These are phyloP conservation scores for Lasioglossum villosulum DNA, from an alignment of 2,888 invertebrate species.

Conservation along the genomic window DNA sequence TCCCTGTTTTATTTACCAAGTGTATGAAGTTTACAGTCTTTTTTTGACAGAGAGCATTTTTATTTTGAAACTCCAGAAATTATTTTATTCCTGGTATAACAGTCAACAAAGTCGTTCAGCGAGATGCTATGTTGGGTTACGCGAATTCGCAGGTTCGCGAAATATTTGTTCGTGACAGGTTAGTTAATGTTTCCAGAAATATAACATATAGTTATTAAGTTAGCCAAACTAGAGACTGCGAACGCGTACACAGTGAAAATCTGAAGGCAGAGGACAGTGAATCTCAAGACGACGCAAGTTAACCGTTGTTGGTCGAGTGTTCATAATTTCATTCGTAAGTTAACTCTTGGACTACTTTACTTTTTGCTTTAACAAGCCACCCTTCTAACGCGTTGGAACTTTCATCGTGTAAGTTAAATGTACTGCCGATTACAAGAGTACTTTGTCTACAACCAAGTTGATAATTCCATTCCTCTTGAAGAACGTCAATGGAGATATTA, in stretches of 20 bases:
- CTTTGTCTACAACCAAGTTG: not conserved
- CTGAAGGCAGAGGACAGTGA: not conserved
- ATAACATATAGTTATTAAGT: not conserved
- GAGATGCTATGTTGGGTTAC: not conserved
- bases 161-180: constrained; percentile 27
- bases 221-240: not conserved
- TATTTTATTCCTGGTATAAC: not conserved
- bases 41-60: not conserved
- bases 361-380: not conserved
- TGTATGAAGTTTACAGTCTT: not conserved
- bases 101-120: not conserved
- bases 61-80: not conserved
- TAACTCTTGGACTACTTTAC: not conserved
- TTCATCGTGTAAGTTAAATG: not conserved
- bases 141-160: constrained; percentile 8
- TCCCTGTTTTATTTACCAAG: not conserved
- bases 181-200: not conserved
- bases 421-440: constrained; percentile 9
- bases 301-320: not conserved
- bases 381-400: not conserved
- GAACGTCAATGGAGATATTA: not conserved
- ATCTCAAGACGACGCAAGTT: constrained; percentile 5
- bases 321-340: constrained; percentile 2
- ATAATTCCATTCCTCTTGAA: not conserved
- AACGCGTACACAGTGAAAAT: constrained; percentile 5